Percentiles rank a stretch among this genome's conserved stretches.
Evolutionary conservation across 2,797 vertebrate genomes (phyloP).

Genomic region (Argentina silus): DNA sequence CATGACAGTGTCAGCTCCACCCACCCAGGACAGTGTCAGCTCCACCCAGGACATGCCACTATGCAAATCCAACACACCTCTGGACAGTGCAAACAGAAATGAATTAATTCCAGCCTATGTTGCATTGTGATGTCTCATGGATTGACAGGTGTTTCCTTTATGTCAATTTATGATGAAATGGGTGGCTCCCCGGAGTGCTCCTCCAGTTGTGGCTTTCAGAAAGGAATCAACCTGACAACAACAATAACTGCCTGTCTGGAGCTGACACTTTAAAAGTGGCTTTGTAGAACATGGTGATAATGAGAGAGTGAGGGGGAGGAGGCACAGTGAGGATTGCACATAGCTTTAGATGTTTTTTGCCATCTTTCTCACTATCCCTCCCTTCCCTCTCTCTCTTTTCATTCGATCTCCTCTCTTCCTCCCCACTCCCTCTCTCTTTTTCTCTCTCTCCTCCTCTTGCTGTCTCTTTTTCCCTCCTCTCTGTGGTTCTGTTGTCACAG

Average conservation of each 20-base stretch:
- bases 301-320: conserved; percentile 64
- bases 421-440: background rate
- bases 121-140: too few relatives aligned
- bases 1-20: too few relatives aligned
- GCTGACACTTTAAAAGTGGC: conserved; percentile 52
- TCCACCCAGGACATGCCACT: too few relatives aligned
- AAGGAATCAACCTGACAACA: conserved; percentile 46
- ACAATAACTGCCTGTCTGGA: conserved; percentile 42
- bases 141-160: background rate
- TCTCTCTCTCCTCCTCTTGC: background rate
- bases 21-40: too few relatives aligned
- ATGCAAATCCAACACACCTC: too few relatives aligned
- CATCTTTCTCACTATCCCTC: conserved; percentile 37
- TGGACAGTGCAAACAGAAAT: too few relatives aligned
- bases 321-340: conserved; percentile 50
- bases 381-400: conserved; percentile 4
- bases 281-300: conserved; percentile 51
- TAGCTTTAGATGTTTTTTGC: conserved; percentile 58
- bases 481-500: background rate
- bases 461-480: background rate
- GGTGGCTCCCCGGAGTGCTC: conserved; percentile 11
- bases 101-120: too few relatives aligned
- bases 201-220: conserved; percentile 22
- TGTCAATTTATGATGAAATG: background rate
- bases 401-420: background rate